These are phyloP conservation scores for Zapus hudsonius DNA, from an alignment of 2,113 vertebrate genomes.

Conservation along the genomic window DNA sequence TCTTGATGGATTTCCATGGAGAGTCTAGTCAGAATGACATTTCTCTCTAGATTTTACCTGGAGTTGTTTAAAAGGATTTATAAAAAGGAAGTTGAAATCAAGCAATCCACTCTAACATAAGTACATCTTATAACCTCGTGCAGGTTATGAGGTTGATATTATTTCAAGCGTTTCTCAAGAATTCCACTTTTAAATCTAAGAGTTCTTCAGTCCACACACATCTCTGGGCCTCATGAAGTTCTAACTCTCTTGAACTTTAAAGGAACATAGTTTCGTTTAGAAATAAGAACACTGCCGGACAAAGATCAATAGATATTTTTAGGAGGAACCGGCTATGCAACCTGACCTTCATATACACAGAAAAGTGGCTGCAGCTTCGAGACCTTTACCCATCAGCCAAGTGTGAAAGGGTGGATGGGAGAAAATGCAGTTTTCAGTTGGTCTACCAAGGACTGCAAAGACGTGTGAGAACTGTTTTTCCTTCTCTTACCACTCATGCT, in stretches of 20 bases:
- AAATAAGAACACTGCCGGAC: neutral
- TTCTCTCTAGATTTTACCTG: neutral
- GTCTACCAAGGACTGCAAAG: neutral
- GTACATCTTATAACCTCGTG: neutral
- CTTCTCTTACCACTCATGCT: neutral
- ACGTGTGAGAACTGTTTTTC: too few species aligned
- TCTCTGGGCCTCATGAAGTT: neutral
- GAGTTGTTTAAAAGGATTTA: neutral
- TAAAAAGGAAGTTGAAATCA: neutral
- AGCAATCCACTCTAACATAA: neutral
- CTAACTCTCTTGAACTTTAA: neutral
- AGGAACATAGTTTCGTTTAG: neutral
- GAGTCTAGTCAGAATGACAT: neutral
- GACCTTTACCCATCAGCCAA: neutral
- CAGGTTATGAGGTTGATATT: neutral
- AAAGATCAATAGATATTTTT: neutral
- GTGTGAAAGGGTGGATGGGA: neutral
- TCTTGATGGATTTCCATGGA: neutral
- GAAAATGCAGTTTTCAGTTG: neutral
- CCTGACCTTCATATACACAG: neutral
- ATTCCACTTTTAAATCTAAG: neutral
- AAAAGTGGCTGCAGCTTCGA: neutral
- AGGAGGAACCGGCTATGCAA: neutral
- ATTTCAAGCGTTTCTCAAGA: neutral
- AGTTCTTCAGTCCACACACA: neutral